A percentile compares a stretch with the other conserved stretches of the same genome.
Evolutionary conservation across 2,797 vertebrate species (phyloP).

Genomic region (Xyrichtys novacula): DNA sequence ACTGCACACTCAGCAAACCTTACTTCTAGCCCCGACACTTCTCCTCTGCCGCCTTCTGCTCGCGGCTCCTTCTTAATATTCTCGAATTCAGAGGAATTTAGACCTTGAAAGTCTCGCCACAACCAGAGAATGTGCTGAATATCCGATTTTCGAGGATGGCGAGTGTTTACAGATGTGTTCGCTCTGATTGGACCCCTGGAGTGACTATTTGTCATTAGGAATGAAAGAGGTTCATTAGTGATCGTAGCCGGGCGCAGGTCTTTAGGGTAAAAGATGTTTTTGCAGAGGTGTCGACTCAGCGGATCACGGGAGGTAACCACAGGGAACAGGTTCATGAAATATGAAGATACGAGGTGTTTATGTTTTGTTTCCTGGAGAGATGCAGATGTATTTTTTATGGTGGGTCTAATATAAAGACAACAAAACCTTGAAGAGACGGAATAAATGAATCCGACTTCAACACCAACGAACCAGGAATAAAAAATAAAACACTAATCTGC

Average conservation of each 20-base stretch:
- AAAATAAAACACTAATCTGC: too few relatives aligned
- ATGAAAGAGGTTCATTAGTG: conserved; percentile 80
- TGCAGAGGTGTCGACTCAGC: conserved; percentile 64
- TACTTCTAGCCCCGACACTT: conserved; percentile 22
- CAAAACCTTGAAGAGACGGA: neutral
- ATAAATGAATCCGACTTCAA: conserved; percentile 1
- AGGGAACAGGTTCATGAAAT: conserved; percentile 66
- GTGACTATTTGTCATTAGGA: conserved; percentile 72
- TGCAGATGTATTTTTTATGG: conserved; percentile 6
- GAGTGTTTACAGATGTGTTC: conserved; percentile 63
- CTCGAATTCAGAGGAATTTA: conserved; percentile 46
- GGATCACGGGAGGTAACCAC: conserved; percentile 57
- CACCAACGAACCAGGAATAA: too few relatives aligned
- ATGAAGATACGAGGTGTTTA: conserved; percentile 55
- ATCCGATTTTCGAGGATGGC: conserved; percentile 44
- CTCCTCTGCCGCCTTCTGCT: conserved; percentile 26
- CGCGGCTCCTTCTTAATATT: conserved; percentile 18
- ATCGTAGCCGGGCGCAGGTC: conserved; percentile 62
- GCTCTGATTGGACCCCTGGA: conserved; percentile 70
- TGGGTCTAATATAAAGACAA: conserved; percentile 24
- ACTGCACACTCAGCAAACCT: conserved; percentile 59
- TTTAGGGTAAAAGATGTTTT: conserved; percentile 73
- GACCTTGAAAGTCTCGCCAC: conserved; percentile 28
- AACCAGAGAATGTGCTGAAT: conserved; percentile 71
- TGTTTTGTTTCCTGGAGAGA: conserved; percentile 29